These are phyloP conservation scores for Caenorhabditis becei DNA, from an alignment of 2,888 invertebrate species.

Conservation along the genomic window DNA sequence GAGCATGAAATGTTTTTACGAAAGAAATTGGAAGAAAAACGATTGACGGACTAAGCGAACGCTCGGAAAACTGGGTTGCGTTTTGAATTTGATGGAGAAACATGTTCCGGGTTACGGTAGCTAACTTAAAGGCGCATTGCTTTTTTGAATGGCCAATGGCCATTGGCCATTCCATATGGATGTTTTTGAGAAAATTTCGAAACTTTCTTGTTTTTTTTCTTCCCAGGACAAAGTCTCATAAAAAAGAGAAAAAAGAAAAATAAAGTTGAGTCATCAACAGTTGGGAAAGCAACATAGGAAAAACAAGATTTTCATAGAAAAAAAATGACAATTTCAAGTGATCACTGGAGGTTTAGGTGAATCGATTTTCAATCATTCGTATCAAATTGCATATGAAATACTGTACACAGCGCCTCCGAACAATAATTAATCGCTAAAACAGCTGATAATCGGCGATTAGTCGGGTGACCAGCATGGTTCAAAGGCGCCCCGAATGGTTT, in stretches of 20 bases:
- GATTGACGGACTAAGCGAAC: no score
- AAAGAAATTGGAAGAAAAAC: not conserved
- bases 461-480: conserved; percentile 7
- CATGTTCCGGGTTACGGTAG: not conserved
- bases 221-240: no score
- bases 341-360: no score
- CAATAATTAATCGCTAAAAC: not conserved
- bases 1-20: not conserved
- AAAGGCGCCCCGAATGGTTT: conserved; percentile 22
- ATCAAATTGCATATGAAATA: no score
- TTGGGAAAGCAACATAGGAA: not conserved
- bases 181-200: no score
- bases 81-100: not conserved
- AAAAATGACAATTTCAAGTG: no score
- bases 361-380: not conserved
- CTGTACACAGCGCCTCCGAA: not conserved
- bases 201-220: no score
- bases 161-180: no score
- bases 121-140: not conserved
- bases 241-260: no score
- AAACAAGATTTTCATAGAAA: no score
- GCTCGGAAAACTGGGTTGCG: no score
- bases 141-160: not conserved
- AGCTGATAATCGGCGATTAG: conserved; percentile 35
- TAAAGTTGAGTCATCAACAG: no score